These are phyloP conservation scores for Onychostruthus taczanowskii DNA, from an alignment of 2,113 vertebrate species.

Conservation along the genomic window DNA sequence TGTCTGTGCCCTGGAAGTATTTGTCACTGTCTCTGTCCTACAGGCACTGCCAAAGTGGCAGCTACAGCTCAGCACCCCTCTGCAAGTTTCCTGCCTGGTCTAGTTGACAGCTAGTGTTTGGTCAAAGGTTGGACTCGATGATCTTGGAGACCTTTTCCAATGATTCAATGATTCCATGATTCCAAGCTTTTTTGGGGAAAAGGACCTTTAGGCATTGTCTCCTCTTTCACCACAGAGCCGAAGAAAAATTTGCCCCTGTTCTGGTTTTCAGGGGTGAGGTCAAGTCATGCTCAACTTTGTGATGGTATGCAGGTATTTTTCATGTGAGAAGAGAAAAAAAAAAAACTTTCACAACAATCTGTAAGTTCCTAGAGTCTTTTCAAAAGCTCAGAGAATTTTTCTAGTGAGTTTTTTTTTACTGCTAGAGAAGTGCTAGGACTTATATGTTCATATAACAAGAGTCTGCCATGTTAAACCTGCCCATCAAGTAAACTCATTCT, in stretches of 20 bases:
- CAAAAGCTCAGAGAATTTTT: neutral
- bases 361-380: neutral
- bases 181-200: neutral
- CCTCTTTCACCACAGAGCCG: neutral
- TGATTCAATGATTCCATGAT: neutral
- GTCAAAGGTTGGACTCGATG: rapidly evolving
- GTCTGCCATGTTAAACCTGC: neutral
- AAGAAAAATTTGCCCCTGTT: neutral
- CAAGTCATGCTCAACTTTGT: neutral
- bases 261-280: neutral
- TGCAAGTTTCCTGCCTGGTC: rapidly evolving
- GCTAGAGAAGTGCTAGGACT: neutral
- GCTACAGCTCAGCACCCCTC: neutral
- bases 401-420: neutral
- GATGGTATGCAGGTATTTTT: neutral
- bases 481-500: neutral
- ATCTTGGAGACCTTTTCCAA: neutral
- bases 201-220: rapidly evolving
- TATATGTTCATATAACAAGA: neutral
- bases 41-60: neutral
- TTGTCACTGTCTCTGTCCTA: neutral
- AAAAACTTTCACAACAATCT: neutral
- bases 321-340: neutral
- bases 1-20: rapidly evolving
- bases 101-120: rapidly evolving